Base-by-base conservation (phyloP, 1,140 invertebrate species). In the Pogonus chalceus region DNA sequence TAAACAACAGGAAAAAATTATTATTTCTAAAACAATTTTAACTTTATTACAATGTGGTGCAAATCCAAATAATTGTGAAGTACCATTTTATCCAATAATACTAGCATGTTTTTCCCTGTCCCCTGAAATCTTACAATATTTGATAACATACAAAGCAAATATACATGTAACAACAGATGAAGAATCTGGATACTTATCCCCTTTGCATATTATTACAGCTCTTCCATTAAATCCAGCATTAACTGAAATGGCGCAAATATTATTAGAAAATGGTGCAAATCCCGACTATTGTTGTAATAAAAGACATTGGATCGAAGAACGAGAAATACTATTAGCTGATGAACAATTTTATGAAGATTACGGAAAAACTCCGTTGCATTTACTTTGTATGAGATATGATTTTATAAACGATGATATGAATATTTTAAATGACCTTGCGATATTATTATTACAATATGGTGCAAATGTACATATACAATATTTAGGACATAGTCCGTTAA, bases 51-150 rank as follows among this genome's bases (percentile, higher is more conserved):
- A 59, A 14, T 63, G 68, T 54, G 74, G 73, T 10, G 70, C 74
- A 4, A 58, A 75, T 62, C 73, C 74, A 1, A 69, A 64, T 39
- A 54, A 65, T 35, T 63, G 71, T 2, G 57, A 62, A 47, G 70
- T 70, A 58, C 75, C 76, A 14, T 65, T 75, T n/a, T 65, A 72
- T 16, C 62, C 71, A 0, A 35, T 77, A 10, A 61, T 72, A 1
- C 62, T 75, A 23, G 71, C 73, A 2, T 59, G 72, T 20, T 62
- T 65, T 35, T 65, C 68, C 1, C 69, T 69, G 18, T 64, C 62
- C 50, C 20, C 62, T 14, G 60, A 67, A 31, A 53, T 77, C 12
- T 58, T 77, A 14, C 56, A 63, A 39, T 54, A 67, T 18, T 56
- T 77, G 23, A 55, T 75, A 7, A 52, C 62, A 24, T 52, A 61